Conservation (phyloP, 2,797 vertebrate species). For the Anguilla marmorata region DNA sequence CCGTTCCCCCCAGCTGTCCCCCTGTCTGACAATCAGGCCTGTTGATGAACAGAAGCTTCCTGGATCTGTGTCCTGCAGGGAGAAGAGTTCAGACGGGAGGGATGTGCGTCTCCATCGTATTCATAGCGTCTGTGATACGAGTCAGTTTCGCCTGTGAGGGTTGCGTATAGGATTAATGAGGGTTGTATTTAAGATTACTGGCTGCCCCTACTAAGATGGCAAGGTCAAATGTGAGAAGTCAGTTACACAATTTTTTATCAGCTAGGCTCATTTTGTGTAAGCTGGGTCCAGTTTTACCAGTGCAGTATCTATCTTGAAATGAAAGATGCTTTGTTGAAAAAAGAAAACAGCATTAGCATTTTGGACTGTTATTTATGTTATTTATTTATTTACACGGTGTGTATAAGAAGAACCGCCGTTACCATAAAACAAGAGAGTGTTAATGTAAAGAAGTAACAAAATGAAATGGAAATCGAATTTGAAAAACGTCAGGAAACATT, state of each 20-base stretch:
- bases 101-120: not conserved
- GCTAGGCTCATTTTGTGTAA: no score
- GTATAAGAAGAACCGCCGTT: no score
- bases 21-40: slow-evolving; percentile 50
- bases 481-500: not conserved
- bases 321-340: not conserved
- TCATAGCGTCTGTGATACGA: not conserved
- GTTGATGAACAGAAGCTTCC: slow-evolving; percentile 30
- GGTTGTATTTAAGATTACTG: slow-evolving; percentile 25
- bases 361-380: not conserved
- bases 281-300: not conserved
- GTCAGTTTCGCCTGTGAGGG: not conserved
- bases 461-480: not conserved
- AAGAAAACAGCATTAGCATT: not conserved
- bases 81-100: slow-evolving; percentile 11
- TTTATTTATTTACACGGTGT: not conserved
- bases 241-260: not conserved
- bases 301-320: not conserved
- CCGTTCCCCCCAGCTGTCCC: slow-evolving; percentile 63
- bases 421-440: not conserved
- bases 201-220: slow-evolving; percentile 47
- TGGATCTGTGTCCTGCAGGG: slow-evolving; percentile 30
- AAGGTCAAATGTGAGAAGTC: not conserved
- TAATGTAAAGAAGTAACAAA: not conserved
- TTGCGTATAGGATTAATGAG: not conserved